phyloP scores from a whole-genome alignment of 2,113 vertebrate species.

The Dasypus novemcinctus region DNA sequence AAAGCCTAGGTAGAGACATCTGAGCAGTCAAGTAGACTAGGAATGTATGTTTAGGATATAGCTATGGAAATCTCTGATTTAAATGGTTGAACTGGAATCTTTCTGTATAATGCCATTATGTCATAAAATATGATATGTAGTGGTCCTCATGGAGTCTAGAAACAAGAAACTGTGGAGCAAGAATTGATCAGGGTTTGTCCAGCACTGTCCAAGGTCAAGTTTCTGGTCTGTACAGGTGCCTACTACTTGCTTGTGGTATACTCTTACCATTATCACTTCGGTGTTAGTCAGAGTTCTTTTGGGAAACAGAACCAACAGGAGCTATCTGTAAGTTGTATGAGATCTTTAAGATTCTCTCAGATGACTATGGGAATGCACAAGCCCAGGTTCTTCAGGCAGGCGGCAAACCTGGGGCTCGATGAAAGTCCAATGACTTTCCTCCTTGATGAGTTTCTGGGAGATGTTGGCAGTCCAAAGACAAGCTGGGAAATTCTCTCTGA shows the following conservation, averaged over 20 bases:
- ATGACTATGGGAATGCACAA: too few relatives aligned
- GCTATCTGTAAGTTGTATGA: too few relatives aligned
- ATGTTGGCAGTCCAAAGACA: too few relatives aligned
- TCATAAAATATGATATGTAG: background rate
- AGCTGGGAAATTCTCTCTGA: too few relatives aligned
- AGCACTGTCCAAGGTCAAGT: rapidly evolving
- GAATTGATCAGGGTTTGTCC: background rate
- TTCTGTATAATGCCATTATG: background rate
- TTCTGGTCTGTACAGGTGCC: background rate
- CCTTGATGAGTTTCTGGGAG: too few relatives aligned
- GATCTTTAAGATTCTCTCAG: too few relatives aligned
- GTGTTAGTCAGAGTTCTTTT: too few relatives aligned
- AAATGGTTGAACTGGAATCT: background rate
- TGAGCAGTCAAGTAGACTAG: background rate
- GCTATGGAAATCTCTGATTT: background rate
- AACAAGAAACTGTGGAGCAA: background rate
- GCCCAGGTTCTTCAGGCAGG: too few relatives aligned
- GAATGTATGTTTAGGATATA: background rate
- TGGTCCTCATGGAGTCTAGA: background rate
- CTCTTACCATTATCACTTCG: background rate
- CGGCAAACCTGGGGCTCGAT: too few relatives aligned
- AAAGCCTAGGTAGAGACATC: background rate
- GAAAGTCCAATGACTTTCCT: too few relatives aligned
- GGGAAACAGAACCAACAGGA: too few relatives aligned
- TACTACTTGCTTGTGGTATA: background rate